Base-by-base conservation (phyloP, 2,888 invertebrate species). In the Trichopria drosophilae region DNA sequence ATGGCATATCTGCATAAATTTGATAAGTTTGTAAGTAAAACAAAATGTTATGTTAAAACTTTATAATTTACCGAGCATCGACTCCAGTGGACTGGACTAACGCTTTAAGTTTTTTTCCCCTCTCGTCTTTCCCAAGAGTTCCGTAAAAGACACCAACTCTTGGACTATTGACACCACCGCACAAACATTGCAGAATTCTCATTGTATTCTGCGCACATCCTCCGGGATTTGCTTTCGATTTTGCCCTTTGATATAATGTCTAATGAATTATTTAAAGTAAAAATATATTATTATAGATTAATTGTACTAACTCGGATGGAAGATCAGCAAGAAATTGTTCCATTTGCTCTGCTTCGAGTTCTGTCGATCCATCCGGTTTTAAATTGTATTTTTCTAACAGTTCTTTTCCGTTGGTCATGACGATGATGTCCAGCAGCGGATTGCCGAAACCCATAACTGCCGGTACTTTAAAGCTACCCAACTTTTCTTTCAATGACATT, bases 361-460 rank as follows among this genome's bases (percentile, higher is more conserved):
- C 75, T n/a, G 56, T 59, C 56, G 70, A 67, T 9, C 67, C 71
- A 40, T 76, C 73, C 4, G 62, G 47, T 15, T 63, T 63, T 4
- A 76, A 65, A 45, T 61, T 59, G 51, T 71, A 69, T 37, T 72
- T 71, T 7, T 66, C 57, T 19, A 69, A 41, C n/a, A 69, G 57
- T 43, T 71, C 45, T 10, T 60, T 63, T 6, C 64, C 62, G 51
- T 70, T 65, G 3, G 63, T 54, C 12, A 68, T 58, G 3, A 72
- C 63, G 13, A 63, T 58, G 18, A 72, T 65, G 55, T 76, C 76
- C 40, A 76, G 42, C 16, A 76, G 52, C 13, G 76, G 75, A 65
- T 76, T 75, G 10, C 76, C 76, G 43, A 76, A 73, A 34, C 70
- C 67, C 49, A 71, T 54, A 12, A 75, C 58, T 7, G 67, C 62